Conservation (phyloP, 1,140 invertebrate genomes). For the Augochlora pura region DNA sequence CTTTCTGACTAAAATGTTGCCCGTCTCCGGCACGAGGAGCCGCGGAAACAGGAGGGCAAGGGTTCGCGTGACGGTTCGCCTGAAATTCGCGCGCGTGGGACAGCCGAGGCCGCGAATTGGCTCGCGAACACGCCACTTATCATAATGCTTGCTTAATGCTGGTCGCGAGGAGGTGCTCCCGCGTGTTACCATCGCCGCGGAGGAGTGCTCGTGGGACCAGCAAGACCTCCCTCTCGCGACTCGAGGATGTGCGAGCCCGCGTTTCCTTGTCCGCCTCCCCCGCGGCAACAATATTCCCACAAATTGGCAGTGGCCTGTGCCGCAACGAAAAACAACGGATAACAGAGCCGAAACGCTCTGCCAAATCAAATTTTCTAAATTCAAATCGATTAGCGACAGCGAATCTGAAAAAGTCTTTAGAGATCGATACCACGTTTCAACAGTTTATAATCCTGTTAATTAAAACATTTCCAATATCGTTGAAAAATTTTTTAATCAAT, state of each 20-base stretch:
- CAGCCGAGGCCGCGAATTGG: conserved; percentile 38
- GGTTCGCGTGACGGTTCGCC: conserved; percentile 11
- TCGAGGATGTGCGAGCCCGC: conserved; percentile 24
- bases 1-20: too few species aligned
- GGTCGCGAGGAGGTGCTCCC: conserved; percentile 62
- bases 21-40: too few species aligned
- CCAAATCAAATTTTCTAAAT: too few species aligned
- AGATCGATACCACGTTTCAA: too few species aligned
- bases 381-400: too few species aligned
- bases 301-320: conserved; percentile 54
- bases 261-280: conserved; percentile 27
- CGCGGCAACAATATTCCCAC: conserved; percentile 60
- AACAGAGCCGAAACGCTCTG: too few species aligned
- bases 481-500: too few species aligned
- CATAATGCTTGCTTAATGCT: conserved; percentile 71
- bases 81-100: conserved; percentile 50
- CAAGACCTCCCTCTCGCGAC: conserved; percentile 70
- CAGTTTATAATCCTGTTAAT: too few species aligned
- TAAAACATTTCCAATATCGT: too few species aligned
- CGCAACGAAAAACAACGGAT: too few species aligned
- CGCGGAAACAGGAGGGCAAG: neutral
- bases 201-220: conserved; percentile 72
- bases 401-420: too few species aligned
- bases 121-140: conserved; percentile 57
- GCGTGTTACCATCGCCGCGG: conserved; percentile 70